A percentile compares a stretch with the other conserved stretches of the same genome.
phyloP scores from a whole-genome alignment of 92 coral and sea anemone genomes.

The Phenganax marumi region DNA sequence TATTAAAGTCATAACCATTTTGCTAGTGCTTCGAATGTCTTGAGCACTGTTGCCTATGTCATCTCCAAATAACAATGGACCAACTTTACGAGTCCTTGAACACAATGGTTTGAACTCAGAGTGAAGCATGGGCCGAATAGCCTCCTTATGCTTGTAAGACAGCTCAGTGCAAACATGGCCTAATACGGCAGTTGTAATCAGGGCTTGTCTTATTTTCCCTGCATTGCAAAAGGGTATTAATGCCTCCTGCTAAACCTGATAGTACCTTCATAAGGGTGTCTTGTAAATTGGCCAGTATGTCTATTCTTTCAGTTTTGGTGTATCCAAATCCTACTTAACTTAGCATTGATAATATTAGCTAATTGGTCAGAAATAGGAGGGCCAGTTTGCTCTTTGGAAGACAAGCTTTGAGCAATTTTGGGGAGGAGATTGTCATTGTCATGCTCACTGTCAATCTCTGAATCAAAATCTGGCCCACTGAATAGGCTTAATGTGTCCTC shows the following conservation, averaged over 20 bases:
- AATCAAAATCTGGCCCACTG: too few relatives aligned
- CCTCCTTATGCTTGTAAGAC: too few relatives aligned
- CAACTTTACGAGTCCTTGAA: slow-evolving; percentile 59
- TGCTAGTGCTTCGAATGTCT: slow-evolving; percentile 50
- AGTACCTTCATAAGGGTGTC: too few relatives aligned
- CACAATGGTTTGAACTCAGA: slow-evolving; percentile 54
- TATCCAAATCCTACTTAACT: neutral
- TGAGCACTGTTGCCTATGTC: slow-evolving; percentile 58
- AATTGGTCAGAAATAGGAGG: slow-evolving; percentile 8
- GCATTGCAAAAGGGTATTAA: too few relatives aligned
- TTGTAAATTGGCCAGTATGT: slow-evolving; percentile 35
- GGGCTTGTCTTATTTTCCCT: too few relatives aligned
- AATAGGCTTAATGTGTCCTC: too few relatives aligned
- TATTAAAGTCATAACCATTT: neutral
- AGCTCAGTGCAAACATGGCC: slow-evolving; percentile 58
- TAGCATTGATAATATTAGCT: slow-evolving; percentile 8
- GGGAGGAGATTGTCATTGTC: too few relatives aligned
- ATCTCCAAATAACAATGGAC: slow-evolving; percentile 61
- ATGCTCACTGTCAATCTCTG: too few relatives aligned
- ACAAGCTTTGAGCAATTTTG: too few relatives aligned
- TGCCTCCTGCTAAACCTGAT: too few relatives aligned
- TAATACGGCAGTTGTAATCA: slow-evolving; percentile 59
- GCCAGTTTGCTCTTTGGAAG: slow-evolving; percentile 17
- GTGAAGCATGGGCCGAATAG: slow-evolving; percentile 56
- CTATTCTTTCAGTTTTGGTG: neutral